phyloP scores from a whole-genome alignment of 2,797 vertebrate genomes.

The Jordanella pulchra region DNA sequence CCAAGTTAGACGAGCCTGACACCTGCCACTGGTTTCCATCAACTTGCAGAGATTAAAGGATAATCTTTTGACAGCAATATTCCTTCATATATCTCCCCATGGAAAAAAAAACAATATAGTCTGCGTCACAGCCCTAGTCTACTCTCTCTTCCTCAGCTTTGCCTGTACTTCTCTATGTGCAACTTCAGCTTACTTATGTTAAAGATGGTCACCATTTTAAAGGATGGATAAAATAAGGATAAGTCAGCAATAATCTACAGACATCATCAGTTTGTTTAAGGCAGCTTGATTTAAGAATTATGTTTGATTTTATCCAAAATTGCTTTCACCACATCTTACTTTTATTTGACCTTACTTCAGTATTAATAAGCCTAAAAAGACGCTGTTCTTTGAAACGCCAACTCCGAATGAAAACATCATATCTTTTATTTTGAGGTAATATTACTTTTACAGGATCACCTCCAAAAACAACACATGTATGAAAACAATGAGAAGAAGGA shows the following conservation, averaged over 20 bases:
- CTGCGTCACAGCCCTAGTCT: background rate
- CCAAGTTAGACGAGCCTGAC: conserved; percentile 7
- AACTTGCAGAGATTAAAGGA: conserved; percentile 10
- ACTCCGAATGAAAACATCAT: too few relatives aligned
- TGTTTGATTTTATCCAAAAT: too few relatives aligned
- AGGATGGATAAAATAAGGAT: background rate
- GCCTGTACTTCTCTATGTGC: too few relatives aligned
- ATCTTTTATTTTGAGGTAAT: too few relatives aligned
- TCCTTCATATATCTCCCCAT: background rate
- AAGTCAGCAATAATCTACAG: background rate
- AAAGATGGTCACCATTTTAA: conserved; percentile 4
- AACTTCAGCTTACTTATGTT: background rate
- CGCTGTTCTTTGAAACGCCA: too few relatives aligned
- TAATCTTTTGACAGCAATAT: background rate
- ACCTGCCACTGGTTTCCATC: conserved; percentile 6
- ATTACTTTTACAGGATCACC: too few relatives aligned
- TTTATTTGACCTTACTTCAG: too few relatives aligned
- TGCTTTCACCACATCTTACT: too few relatives aligned
- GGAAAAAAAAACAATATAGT: conserved; percentile 4
- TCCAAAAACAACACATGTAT: too few relatives aligned
- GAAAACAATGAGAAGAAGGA: too few relatives aligned
- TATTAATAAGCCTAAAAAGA: too few relatives aligned
- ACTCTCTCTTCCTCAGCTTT: background rate
- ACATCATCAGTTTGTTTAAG: background rate
- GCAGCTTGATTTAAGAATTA: too few relatives aligned